phyloP scores from a whole-genome alignment of 2,888 invertebrate genomes.

The Drosophila neonasuta region DNA sequence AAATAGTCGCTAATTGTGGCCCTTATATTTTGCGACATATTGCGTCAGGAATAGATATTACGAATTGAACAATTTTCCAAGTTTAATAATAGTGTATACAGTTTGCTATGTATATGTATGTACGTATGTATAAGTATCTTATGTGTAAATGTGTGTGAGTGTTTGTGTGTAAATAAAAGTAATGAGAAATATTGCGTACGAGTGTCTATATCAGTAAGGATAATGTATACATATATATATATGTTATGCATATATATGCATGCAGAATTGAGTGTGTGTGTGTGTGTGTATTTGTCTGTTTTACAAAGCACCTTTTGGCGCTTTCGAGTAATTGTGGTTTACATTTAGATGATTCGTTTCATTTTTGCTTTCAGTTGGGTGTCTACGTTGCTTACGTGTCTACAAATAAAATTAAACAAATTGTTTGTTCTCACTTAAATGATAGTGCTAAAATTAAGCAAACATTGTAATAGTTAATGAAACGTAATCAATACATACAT shows the following conservation, averaged over 20 bases:
- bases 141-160: conserved; percentile 41
- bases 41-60: conserved; percentile 11
- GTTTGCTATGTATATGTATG: conserved; percentile 36
- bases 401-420: conserved; percentile 40
- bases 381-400: conserved; percentile 22
- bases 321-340: conserved; percentile 29
- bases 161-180: conserved; percentile 48
- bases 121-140: conserved; percentile 30
- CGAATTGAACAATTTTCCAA: conserved; percentile 28
- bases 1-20: neutral
- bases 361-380: conserved; percentile 18
- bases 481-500: conserved; percentile 65
- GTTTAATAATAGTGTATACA: conserved; percentile 64
- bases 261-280: neutral
- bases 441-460: conserved; percentile 64
- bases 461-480: conserved; percentile 64
- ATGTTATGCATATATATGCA: conserved; percentile 6
- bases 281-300: conserved; percentile 28
- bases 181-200: conserved; percentile 67
- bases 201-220: conserved; percentile 23
- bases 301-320: conserved; percentile 17
- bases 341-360: conserved; percentile 20
- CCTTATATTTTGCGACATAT: conserved; percentile 4
- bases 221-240: conserved; percentile 16
- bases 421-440: conserved; percentile 28